Percentiles rank a stretch among this genome's conserved stretches.
Evolutionary conservation across 2,888 invertebrate species (phyloP).

Genomic region (Ormyrus nitidulus): DNA sequence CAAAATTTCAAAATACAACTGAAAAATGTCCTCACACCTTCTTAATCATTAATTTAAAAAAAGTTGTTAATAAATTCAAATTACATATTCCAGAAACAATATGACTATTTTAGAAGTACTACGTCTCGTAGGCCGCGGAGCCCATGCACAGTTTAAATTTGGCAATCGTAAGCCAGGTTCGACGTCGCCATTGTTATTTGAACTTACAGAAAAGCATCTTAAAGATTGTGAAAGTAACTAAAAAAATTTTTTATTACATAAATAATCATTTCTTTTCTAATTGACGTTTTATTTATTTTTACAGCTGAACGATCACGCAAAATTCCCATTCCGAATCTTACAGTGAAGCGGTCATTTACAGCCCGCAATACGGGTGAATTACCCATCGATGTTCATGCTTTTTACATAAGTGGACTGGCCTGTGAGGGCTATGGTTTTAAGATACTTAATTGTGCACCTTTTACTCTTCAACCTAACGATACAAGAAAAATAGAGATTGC

Average conservation of each 20-base stretch:
- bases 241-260: conserved; percentile 16
- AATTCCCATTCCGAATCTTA: conserved; percentile 80
- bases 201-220: conserved; percentile 83
- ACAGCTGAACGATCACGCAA: conserved; percentile 9
- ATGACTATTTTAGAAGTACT: conserved; percentile 93
- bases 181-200: conserved; percentile 86
- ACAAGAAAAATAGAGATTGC: conserved; percentile 89
- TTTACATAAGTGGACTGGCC: conserved; percentile 80
- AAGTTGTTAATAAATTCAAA: neutral
- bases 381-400: conserved; percentile 84
- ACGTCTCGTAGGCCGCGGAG: conserved; percentile 89
- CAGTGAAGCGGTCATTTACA: conserved; percentile 87
- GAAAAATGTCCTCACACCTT: too few species aligned
- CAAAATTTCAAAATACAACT: neutral
- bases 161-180: conserved; percentile 91
- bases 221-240: conserved; percentile 78
- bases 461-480: conserved; percentile 83
- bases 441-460: conserved; percentile 85
- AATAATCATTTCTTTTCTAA: conserved; percentile 6
- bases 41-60: too few species aligned
- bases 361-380: conserved; percentile 94
- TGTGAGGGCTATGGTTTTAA: conserved; percentile 90
- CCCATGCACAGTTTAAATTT: conserved; percentile 90
- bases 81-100: conserved; percentile 84
- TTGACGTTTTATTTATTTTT: conserved; percentile 9